A percentile compares a stretch with the other conserved stretches of the same genome.
phyloP scores from a whole-genome alignment of 2,888 invertebrate genomes.

The Eucera pruinosa region DNA sequence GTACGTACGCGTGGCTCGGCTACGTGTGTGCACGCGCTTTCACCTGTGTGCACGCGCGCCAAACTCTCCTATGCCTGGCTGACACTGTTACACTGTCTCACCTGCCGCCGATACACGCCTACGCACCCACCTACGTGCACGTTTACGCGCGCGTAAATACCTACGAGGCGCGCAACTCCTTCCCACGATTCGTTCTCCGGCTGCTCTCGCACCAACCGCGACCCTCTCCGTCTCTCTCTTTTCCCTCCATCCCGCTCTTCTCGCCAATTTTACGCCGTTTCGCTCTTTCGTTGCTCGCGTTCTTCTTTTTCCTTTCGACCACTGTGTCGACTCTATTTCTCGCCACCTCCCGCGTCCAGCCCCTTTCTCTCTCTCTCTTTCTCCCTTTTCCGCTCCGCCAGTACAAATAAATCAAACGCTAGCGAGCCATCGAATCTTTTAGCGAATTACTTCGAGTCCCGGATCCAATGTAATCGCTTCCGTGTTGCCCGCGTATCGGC shows the following conservation, averaged over 20 bases:
- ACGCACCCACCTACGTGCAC: constrained; percentile 11
- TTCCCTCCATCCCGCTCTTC: constrained; percentile 14
- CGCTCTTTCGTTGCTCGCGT: not conserved
- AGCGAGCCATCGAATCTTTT: not conserved
- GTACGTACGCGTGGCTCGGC: not conserved
- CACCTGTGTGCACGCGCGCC: constrained; percentile 34
- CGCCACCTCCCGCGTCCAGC: not conserved
- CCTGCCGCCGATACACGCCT: constrained; percentile 29
- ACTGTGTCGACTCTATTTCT: not conserved
- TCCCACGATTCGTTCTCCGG: constrained; percentile 19
- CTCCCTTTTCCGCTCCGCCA: no score
- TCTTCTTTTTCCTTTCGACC: not conserved
- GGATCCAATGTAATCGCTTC: no score
- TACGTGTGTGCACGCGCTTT: constrained; percentile 39
- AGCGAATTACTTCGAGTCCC: no score
- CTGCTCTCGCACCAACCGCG: no score
- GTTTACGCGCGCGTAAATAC: constrained; percentile 30
- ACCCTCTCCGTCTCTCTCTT: no score
- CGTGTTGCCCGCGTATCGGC: no score
- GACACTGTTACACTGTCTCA: constrained; percentile 46
- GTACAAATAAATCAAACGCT: not conserved
- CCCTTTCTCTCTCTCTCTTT: no score
- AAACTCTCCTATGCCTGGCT: constrained; percentile 13
- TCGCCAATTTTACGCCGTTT: constrained; percentile 3
- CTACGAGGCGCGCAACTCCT: constrained; percentile 29